These are phyloP conservation scores for Gorsachius magnificus DNA, from an alignment of 2,797 vertebrate species.

Conservation along the genomic window DNA sequence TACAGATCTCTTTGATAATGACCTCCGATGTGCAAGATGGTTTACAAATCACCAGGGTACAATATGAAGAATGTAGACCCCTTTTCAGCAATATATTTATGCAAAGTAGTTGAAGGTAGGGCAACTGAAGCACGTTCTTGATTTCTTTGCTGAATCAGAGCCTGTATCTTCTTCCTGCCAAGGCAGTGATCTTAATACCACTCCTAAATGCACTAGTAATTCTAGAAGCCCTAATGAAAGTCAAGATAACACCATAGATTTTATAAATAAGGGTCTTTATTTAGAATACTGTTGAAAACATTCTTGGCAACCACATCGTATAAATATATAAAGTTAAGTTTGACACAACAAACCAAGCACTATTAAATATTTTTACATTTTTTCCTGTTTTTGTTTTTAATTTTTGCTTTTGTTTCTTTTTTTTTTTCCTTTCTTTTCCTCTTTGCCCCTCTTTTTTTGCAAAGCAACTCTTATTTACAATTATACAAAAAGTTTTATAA, in stretches of 20 bases:
- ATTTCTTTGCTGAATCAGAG: conserved; percentile 61
- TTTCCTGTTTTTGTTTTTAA: not conserved
- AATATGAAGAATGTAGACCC: not conserved
- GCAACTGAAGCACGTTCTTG: conserved; percentile 11
- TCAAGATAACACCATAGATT: conserved; percentile 45
- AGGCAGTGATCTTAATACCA: conserved; percentile 30
- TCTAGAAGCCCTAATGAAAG: conserved; percentile 55
- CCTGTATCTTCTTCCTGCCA: conserved; percentile 59
- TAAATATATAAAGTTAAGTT: conserved; percentile 84
- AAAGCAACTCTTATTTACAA: conserved; percentile 97
- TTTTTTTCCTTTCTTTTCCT: not conserved
- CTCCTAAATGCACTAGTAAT: conserved; percentile 42
- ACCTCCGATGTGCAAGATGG: not conserved
- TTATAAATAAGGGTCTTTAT: conserved; percentile 86
- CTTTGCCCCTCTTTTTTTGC: conserved; percentile 61
- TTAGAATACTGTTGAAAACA: conserved; percentile 76
- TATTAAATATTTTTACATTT: conserved; percentile 87
- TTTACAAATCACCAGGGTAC: not conserved
- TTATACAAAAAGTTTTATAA: conserved; percentile 85
- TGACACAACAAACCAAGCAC: conserved; percentile 87
- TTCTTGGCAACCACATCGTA: conserved; percentile 69
- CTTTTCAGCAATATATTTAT: not conserved
- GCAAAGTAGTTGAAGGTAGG: not conserved
- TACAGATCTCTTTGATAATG: not conserved
- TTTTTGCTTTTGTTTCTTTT: not conserved